Conservation (phyloP, 2,888 invertebrate species). For the Agrotis clavis region DNA sequence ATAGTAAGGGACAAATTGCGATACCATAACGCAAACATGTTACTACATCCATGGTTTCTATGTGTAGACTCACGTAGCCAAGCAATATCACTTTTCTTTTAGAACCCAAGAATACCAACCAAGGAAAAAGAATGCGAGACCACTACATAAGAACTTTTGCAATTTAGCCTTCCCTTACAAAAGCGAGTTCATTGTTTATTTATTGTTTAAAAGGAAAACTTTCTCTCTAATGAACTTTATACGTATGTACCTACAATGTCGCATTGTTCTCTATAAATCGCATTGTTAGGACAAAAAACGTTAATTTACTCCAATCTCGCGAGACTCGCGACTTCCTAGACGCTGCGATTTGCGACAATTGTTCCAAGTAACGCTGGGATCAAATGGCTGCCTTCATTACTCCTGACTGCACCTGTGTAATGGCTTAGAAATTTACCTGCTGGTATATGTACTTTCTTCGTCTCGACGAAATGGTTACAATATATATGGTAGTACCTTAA, state of each 20-base stretch:
- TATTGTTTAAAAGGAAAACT: constrained; percentile 70
- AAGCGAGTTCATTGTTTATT: constrained; percentile 56
- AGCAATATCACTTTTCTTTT: constrained; percentile 45
- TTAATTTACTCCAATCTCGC: constrained; percentile 71
- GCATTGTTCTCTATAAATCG: constrained; percentile 80
- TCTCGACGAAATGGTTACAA: neutral
- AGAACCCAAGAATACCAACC: constrained; percentile 16
- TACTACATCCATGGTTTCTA: constrained; percentile 38
- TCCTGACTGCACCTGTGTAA: constrained; percentile 59
- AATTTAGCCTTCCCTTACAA: constrained; percentile 40
- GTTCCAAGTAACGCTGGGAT: constrained; percentile 61
- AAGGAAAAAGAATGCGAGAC: constrained; percentile 10
- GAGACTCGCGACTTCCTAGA: constrained; percentile 72
- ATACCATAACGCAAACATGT: constrained; percentile 35
- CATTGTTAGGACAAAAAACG: constrained; percentile 79
- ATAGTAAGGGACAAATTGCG: neutral
- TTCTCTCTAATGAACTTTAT: constrained; percentile 76
- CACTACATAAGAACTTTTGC: constrained; percentile 8
- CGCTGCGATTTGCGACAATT: constrained; percentile 69
- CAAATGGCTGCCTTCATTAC: constrained; percentile 67
- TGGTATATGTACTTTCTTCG: constrained; percentile 19
- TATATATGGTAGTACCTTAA: neutral
- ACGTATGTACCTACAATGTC: constrained; percentile 73
- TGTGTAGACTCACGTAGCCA: neutral
- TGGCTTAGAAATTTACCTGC: constrained; percentile 40